Evolutionary conservation across 2,113 vertebrate species (phyloP).

Genomic region (Asarcornis scutulata): DNA sequence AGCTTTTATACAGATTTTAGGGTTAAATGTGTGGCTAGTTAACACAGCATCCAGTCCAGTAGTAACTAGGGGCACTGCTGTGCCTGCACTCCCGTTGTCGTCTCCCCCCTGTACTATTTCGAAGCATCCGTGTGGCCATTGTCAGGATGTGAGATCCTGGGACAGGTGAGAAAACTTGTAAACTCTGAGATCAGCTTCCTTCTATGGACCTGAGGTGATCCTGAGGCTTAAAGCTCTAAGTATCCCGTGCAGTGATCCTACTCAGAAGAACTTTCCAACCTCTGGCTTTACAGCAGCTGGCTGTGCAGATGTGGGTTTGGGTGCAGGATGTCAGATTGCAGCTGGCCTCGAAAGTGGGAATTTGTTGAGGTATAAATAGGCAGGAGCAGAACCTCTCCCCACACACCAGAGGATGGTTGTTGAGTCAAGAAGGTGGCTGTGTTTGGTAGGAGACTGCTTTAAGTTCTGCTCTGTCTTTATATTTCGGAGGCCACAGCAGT

Average conservation of each 20-base stretch:
- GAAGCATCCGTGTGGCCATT: accelerated
- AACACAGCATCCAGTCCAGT: background rate
- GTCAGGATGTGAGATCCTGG: background rate
- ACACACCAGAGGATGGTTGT: accelerated
- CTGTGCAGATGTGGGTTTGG: background rate
- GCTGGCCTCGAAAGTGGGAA: background rate
- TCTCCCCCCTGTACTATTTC: background rate
- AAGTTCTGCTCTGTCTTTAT: background rate
- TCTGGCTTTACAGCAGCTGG: background rate
- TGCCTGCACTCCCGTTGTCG: background rate
- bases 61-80: background rate
- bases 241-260: background rate
- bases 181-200: background rate
- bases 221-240: background rate
- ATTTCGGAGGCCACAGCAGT: background rate
- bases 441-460: background rate
- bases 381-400: accelerated
- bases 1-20: background rate
- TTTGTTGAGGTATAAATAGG: background rate
- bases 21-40: background rate
- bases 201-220: background rate
- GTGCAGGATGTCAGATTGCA: background rate
- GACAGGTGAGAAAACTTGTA: background rate
- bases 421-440: background rate
- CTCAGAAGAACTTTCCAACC: background rate